These are phyloP conservation scores for Drosophila dunni DNA, from an alignment of 1,140 invertebrate species.

Conservation along the genomic window DNA sequence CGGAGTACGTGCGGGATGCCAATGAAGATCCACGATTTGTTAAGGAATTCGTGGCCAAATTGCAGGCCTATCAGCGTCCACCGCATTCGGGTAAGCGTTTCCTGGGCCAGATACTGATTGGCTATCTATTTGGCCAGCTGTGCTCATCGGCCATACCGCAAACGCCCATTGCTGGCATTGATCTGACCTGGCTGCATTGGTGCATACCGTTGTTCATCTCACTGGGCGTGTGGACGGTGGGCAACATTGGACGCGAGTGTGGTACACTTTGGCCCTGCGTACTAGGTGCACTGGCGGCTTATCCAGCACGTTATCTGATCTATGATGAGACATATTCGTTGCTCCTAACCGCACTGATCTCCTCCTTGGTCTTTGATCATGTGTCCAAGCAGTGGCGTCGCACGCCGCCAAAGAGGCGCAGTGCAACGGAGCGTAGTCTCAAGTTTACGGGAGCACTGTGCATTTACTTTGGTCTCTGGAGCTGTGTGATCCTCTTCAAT, in stretches of 20 bases:
- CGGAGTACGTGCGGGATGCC: slow-evolving; percentile 93
- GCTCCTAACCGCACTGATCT: slow-evolving; percentile 87
- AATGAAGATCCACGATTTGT: slow-evolving; percentile 92
- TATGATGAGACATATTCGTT: slow-evolving; percentile 89
- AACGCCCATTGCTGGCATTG: slow-evolving; percentile 89
- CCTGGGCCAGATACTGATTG: slow-evolving; percentile 90
- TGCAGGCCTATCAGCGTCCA: slow-evolving; percentile 89
- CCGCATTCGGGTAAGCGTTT: slow-evolving; percentile 92
- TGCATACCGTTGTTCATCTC: slow-evolving; percentile 90
- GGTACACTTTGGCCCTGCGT: slow-evolving; percentile 89
- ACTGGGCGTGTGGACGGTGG: slow-evolving; percentile 94
- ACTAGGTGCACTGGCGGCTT: slow-evolving; percentile 88
- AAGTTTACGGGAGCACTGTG: slow-evolving; percentile 87
- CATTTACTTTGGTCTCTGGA: slow-evolving; percentile 91
- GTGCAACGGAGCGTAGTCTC: slow-evolving; percentile 83
- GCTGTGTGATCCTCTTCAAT: slow-evolving; percentile 95
- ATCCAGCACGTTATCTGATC: slow-evolving; percentile 88
- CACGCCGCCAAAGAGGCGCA: slow-evolving; percentile 86
- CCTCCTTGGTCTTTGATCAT: slow-evolving; percentile 89
- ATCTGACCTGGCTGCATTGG: slow-evolving; percentile 89
- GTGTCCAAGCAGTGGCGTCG: slow-evolving; percentile 92
- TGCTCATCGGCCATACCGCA: slow-evolving; percentile 91
- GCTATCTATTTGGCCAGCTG: slow-evolving; percentile 92
- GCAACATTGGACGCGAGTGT: slow-evolving; percentile 93
- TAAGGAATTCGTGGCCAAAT: slow-evolving; percentile 87